Conservation (phyloP, 1,140 invertebrate genomes). For the Watersipora subatra region DNA sequence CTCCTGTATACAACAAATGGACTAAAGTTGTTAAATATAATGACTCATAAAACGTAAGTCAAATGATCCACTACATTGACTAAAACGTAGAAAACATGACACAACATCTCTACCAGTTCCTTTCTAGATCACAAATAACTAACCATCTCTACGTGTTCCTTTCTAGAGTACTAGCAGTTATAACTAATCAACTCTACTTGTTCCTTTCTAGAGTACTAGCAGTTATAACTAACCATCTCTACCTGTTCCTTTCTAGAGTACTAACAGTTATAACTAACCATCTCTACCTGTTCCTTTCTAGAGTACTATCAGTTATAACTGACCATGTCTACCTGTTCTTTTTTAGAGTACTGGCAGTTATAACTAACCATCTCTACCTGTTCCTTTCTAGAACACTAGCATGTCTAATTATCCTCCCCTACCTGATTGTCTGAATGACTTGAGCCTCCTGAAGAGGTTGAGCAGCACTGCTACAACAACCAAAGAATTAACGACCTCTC, state of each 20-base stretch:
- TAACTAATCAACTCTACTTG: background rate
- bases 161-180: background rate
- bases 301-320: too few relatives aligned
- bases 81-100: too few relatives aligned
- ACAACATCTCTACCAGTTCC: too few relatives aligned
- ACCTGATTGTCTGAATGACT: background rate
- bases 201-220: too few relatives aligned
- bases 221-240: too few relatives aligned
- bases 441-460: constrained; percentile 17
- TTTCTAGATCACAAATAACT: background rate
- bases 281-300: too few relatives aligned
- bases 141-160: background rate
- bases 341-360: background rate
- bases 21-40: too few relatives aligned
- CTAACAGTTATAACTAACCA: background rate
- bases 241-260: background rate
- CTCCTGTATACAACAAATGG: too few relatives aligned
- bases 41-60: too few relatives aligned
- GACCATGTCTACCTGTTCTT: background rate
- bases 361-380: background rate
- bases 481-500: constrained; percentile 40
- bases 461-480: constrained; percentile 7
- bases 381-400: too few relatives aligned
- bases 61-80: too few relatives aligned
- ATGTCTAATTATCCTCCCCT: constrained; percentile 1